Base-by-base conservation (phyloP, 2,888 invertebrate species). In the Poecilobothrus nobilitatus region DNA sequence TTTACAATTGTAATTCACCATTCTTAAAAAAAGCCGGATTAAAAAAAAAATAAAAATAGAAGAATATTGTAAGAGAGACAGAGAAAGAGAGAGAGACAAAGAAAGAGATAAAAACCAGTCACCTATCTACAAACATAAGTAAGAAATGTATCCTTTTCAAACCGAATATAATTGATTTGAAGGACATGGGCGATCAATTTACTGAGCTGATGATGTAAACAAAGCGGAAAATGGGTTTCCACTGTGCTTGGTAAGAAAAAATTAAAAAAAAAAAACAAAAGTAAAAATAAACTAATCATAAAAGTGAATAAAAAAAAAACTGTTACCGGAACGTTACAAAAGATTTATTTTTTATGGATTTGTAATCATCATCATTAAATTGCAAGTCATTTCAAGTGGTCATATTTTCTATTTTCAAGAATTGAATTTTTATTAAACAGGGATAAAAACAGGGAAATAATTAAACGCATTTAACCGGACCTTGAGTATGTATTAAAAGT, bases 151-250 rank as follows among this genome's bases (percentile, higher is more conserved):
- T 53, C 53, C 53, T 53, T 53, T 53, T 53, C 15, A 53, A 53
- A 53, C 53, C 53, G 7, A 18, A 53, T 8, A 53, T 53, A 53
- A 53, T 53, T 63, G 27, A 63, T 63, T 27, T 63, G 63, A 63
- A 63, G 63, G 63, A 63, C 63, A 63, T 53, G 53, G 53, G 53
- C 53, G 53, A 53, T 53, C 53, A 53, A 53, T 63, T 33, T 10
- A 63, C 15, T 27, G 22, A 63, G 27, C 27, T 63, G 62, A 62
- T 63, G 27, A 63, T 63, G 63, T 63, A 63, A 63, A 63, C 63
- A 63, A 63, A 27, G 63, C 27, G 63, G 63, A 63, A 63, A 63
- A 63, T 63, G 53, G 53, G 53, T 53, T 53, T 53, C 15, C 53
- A 53, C 53, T 18, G 18, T 53, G 53, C 18, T 12, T 37, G 41